phyloP scores from a whole-genome alignment of 2,888 invertebrate species.

The Pollenia angustigena region DNA sequence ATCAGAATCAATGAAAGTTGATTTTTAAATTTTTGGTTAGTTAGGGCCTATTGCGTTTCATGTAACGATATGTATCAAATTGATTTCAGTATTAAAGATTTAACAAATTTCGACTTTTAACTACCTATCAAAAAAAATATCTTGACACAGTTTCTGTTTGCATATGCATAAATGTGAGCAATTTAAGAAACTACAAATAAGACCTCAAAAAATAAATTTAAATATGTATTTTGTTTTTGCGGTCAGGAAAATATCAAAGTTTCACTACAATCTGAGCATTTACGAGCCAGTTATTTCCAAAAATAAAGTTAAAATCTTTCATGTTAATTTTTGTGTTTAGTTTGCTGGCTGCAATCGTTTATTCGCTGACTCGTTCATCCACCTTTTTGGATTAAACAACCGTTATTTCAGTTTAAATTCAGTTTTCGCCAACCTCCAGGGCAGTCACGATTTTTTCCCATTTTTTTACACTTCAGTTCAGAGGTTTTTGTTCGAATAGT shows the following conservation, averaged over 20 bases:
- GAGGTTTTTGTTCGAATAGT: conserved; percentile 57
- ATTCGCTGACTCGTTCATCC: background rate
- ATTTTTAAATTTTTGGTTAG: no score
- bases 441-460: conserved; percentile 66
- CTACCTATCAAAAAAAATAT: background rate
- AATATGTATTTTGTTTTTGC: background rate
- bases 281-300: background rate
- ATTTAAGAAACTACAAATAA: background rate
- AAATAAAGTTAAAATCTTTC: background rate
- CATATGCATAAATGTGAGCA: no score
- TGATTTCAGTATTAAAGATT: no score
- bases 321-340: background rate
- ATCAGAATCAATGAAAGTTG: no score
- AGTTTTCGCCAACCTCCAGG: conserved; percentile 65
- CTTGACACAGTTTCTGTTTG: background rate
- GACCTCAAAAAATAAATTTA: conserved; percentile 1
- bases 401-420: conserved; percentile 50
- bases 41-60: no score
- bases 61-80: no score
- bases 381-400: conserved; percentile 22
- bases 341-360: background rate
- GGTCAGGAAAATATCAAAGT: conserved; percentile 3
- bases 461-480: conserved; percentile 50
- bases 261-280: conserved; percentile 1
- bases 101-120: no score